Conservation (phyloP, 2,888 invertebrate genomes). For the Synergus laeviventris region DNA sequence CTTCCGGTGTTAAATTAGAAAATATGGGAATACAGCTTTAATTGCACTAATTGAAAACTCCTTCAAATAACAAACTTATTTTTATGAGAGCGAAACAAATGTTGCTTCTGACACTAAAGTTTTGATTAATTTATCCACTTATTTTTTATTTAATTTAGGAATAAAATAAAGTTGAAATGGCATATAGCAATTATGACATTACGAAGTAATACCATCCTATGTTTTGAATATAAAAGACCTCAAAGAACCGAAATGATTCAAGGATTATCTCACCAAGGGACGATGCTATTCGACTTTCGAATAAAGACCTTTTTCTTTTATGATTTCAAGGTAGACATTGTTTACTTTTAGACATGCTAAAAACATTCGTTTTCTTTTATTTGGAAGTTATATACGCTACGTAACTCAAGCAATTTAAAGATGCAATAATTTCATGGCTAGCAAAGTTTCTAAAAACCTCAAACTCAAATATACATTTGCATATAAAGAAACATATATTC, state of each 20-base stretch:
- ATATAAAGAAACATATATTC: not conserved
- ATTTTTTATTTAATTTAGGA: too few species aligned
- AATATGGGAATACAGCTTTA: not conserved
- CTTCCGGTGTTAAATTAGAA: not conserved
- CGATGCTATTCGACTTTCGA: slow-evolving; percentile 11
- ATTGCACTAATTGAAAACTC: not conserved
- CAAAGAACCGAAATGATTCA: slow-evolving; percentile 10
- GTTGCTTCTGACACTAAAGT: too few species aligned
- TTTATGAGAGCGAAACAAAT: not conserved
- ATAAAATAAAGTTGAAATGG: too few species aligned
- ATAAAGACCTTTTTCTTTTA: slow-evolving; percentile 14
- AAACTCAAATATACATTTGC: not conserved
- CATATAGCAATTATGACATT: too few species aligned
- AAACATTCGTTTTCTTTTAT: not conserved
- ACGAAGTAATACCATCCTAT: not conserved
- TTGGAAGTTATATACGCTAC: not conserved
- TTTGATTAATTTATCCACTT: too few species aligned
- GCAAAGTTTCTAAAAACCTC: not conserved
- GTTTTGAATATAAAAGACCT: slow-evolving; percentile 14
- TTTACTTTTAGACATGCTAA: slow-evolving; percentile 1
- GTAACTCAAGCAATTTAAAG: not conserved
- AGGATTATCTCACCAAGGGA: slow-evolving; percentile 6
- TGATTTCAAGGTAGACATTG: slow-evolving; percentile 17
- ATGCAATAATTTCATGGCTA: not conserved
- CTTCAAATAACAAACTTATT: not conserved